Evolutionary conservation across 1,140 invertebrate genomes (phyloP).

Genomic region (Drosophila pruinosa): DNA sequence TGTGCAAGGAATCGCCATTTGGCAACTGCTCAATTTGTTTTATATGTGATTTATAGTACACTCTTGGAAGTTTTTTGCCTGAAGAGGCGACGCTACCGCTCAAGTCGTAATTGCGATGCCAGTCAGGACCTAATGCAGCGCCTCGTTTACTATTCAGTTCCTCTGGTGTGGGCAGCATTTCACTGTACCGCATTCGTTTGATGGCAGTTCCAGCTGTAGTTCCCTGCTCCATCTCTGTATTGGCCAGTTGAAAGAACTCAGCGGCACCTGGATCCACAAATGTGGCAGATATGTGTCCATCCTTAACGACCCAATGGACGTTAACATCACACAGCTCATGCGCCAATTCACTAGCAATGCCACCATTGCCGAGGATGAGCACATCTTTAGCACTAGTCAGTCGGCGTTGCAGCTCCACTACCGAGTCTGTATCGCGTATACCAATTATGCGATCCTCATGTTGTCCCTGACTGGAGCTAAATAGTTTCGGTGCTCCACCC

Average conservation of each 20-base stretch:
- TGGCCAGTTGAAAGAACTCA: slow-evolving; percentile 90
- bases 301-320: slow-evolving; percentile 96
- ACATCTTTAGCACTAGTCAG: slow-evolving; percentile 88
- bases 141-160: slow-evolving; percentile 84
- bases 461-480: slow-evolving; percentile 83
- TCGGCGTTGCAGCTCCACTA: slow-evolving; percentile 89
- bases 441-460: slow-evolving; percentile 87
- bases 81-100: slow-evolving; percentile 70
- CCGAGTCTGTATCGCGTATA: slow-evolving; percentile 98
- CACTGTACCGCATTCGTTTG: slow-evolving; percentile 89
- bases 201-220: slow-evolving; percentile 66
- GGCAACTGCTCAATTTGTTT: slow-evolving; percentile 1
- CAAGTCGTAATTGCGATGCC: slow-evolving; percentile 90
- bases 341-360: slow-evolving; percentile 98
- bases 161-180: slow-evolving; percentile 53
- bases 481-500: slow-evolving; percentile 92
- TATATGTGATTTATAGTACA: slow-evolving; percentile 58
- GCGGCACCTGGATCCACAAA: slow-evolving; percentile 98
- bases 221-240: slow-evolving; percentile 28
- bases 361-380: slow-evolving; percentile 96
- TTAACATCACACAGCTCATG: slow-evolving; percentile 93
- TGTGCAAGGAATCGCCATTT: background rate
- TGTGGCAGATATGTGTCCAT: slow-evolving; percentile 94
- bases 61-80: slow-evolving; percentile 26
- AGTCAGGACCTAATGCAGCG: slow-evolving; percentile 97